A percentile compares a stretch with the other conserved stretches of the same genome.
These are phyloP conservation scores for Cephus cinctus DNA, from an alignment of 1,140 invertebrate genomes.

Conservation along the genomic window DNA sequence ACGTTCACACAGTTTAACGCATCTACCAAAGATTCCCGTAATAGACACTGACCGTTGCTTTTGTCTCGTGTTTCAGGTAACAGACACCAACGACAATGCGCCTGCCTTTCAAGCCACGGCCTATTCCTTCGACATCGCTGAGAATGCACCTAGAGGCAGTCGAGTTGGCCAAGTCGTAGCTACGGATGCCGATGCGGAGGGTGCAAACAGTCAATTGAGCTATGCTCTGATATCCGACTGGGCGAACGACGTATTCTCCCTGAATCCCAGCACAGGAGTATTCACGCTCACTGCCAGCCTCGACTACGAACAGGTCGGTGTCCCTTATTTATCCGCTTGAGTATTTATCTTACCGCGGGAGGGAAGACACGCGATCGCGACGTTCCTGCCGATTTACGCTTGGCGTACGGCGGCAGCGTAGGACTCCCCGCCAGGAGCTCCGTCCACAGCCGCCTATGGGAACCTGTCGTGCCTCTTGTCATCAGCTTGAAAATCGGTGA, in stretches of 20 bases:
- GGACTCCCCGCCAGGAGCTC: too few relatives aligned
- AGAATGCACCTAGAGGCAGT: slow-evolving; percentile 78
- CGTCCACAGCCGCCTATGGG: too few relatives aligned
- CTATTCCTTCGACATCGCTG: slow-evolving; percentile 87
- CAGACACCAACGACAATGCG: slow-evolving; percentile 91
- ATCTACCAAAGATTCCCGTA: not conserved
- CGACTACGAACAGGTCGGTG: slow-evolving; percentile 88
- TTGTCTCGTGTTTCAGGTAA: slow-evolving; percentile 65
- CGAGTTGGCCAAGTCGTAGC: slow-evolving; percentile 81
- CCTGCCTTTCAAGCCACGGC: slow-evolving; percentile 81
- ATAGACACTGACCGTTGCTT: slow-evolving; percentile 5
- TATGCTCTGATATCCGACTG: slow-evolving; percentile 90
- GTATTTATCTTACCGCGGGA: too few relatives aligned
- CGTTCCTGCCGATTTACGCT: too few relatives aligned
- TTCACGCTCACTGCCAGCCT: slow-evolving; percentile 85
- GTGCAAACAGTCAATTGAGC: slow-evolving; percentile 82
- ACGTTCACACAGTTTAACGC: too few relatives aligned
- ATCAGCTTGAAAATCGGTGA: not conserved
- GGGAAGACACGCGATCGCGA: too few relatives aligned
- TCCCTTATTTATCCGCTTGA: too few relatives aligned
- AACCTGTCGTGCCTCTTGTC: too few relatives aligned
- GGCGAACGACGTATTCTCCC: slow-evolving; percentile 90
- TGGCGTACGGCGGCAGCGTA: too few relatives aligned
- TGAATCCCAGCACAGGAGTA: slow-evolving; percentile 86
- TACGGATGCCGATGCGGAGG: slow-evolving; percentile 77